Percentiles rank a stretch among this genome's conserved stretches.
Conservation (phyloP, 2,113 vertebrate genomes). For the Bubo blakistoni region DNA sequence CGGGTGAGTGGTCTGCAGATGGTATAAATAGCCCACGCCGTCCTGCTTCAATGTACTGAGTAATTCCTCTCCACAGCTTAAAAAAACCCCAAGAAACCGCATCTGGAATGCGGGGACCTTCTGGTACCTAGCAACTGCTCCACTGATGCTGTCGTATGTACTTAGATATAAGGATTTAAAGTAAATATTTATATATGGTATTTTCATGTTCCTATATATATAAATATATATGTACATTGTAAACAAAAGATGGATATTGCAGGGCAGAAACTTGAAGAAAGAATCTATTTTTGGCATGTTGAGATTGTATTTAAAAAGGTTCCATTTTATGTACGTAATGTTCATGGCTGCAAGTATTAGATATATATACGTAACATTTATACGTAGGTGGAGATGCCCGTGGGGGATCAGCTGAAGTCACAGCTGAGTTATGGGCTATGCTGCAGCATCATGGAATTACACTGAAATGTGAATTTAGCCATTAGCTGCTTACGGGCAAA, state of each 20-base stretch:
- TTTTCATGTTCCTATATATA: slow-evolving; percentile 43
- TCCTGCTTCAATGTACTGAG: neutral
- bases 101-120: neutral
- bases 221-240: neutral
- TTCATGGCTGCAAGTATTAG: neutral
- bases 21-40: neutral
- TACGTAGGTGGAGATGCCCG: neutral
- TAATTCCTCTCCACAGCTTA: neutral
- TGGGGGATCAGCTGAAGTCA: neutral
- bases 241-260: slow-evolving; percentile 17
- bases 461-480: slow-evolving; percentile 15
- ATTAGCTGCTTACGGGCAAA: neutral
- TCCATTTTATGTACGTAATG: neutral
- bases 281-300: slow-evolving; percentile 60
- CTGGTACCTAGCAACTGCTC: neutral
- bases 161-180: neutral
- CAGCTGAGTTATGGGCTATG: neutral
- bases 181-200: slow-evolving; percentile 44
- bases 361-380: neutral
- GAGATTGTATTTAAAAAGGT: slow-evolving; percentile 35
- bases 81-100: neutral
- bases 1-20: neutral
- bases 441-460: neutral
- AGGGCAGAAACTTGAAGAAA: slow-evolving; percentile 29
- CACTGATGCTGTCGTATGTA: neutral